Evolutionary conservation across 2,888 invertebrate species (phyloP).

Genomic region (Hyposoter dolosus): DNA sequence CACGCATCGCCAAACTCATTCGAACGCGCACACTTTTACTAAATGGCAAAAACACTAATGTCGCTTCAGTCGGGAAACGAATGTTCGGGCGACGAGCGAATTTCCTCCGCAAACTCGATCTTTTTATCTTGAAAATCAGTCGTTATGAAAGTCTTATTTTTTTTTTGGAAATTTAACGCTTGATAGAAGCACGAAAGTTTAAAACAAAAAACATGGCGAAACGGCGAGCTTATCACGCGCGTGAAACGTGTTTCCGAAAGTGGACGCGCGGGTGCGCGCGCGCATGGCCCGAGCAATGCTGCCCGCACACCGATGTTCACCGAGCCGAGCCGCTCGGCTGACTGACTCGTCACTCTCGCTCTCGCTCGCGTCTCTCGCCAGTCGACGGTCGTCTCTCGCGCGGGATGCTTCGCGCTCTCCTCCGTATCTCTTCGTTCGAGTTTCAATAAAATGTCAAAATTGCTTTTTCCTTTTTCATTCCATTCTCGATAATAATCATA

Average conservation of each 20-base stretch:
- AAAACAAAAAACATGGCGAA: constrained; percentile 57
- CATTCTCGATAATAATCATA: background rate
- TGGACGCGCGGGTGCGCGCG: constrained; percentile 63
- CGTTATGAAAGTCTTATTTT: too few relatives aligned
- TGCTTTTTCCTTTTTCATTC: background rate
- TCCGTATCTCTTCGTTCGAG: background rate
- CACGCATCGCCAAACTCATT: constrained; percentile 14
- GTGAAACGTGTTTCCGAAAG: constrained; percentile 54
- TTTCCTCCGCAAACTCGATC: background rate
- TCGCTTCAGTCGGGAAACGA: constrained; percentile 49
- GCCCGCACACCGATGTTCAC: background rate
- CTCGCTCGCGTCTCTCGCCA: too few relatives aligned
- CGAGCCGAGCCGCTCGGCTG: background rate
- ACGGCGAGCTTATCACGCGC: constrained; percentile 45
- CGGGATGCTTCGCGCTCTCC: background rate
- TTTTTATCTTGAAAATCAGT: background rate
- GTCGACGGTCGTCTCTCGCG: background rate
- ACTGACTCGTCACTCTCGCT: too few relatives aligned
- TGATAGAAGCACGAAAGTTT: background rate
- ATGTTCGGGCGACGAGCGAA: background rate
- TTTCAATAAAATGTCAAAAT: background rate
- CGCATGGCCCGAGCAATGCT: constrained; percentile 36
- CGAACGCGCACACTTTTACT: constrained; percentile 4
- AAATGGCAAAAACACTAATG: constrained; percentile 10
- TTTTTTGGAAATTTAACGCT: background rate